These are phyloP conservation scores for Gandaritis pyraliata DNA, from an alignment of 2,888 invertebrate genomes.

Conservation along the genomic window DNA sequence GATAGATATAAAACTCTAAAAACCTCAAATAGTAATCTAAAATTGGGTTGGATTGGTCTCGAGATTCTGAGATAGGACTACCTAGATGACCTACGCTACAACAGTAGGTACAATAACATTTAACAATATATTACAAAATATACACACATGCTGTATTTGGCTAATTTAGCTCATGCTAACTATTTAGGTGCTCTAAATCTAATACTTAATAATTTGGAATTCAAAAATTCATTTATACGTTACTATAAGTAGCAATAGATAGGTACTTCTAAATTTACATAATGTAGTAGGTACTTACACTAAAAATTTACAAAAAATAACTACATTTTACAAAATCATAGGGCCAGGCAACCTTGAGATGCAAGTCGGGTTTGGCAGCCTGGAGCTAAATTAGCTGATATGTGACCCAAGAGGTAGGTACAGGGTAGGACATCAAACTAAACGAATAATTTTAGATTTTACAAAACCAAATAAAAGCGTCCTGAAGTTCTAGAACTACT, in stretches of 20 bases:
- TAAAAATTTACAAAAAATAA: not conserved
- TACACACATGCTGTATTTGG: constrained; percentile 57
- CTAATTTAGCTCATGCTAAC: constrained; percentile 23
- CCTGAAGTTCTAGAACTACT: not conserved
- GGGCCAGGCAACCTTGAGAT: constrained; percentile 8
- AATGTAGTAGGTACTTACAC: too few relatives aligned
- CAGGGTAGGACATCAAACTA: not conserved
- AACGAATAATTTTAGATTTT: not conserved
- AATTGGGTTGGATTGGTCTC: constrained; percentile 79
- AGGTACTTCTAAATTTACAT: too few relatives aligned
- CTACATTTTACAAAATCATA: constrained; percentile 3
- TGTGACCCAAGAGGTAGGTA: constrained; percentile 1
- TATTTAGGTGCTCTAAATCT: constrained; percentile 30
- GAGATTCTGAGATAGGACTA: constrained; percentile 76
- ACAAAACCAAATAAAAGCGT: not conserved
- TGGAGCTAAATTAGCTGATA: constrained; percentile 4
- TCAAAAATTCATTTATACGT: constrained; percentile 11
- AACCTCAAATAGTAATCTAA: constrained; percentile 76
- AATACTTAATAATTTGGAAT: constrained; percentile 18
- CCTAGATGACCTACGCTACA: constrained; percentile 58
- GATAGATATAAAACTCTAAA: constrained; percentile 76
- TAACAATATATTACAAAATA: constrained; percentile 80
- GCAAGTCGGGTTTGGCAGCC: not conserved
- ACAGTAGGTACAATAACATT: constrained; percentile 56
- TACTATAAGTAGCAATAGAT: too few relatives aligned